Evolutionary conservation across 2,113 vertebrate species (phyloP).

Genomic region (Anhinga rufa): DNA sequence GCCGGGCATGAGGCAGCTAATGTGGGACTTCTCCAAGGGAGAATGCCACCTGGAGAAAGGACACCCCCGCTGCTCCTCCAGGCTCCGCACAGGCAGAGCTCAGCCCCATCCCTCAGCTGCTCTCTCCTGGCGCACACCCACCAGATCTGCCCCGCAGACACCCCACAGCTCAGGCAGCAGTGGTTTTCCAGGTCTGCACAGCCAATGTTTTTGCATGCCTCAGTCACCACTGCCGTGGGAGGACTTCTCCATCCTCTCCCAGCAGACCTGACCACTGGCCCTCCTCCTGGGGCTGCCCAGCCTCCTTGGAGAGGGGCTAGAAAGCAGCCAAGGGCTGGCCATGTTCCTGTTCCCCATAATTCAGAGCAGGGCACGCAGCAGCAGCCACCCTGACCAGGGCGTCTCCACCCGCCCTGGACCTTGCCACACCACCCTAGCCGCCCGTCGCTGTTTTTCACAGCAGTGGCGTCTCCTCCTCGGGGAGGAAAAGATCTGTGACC

Average conservation of each 20-base stretch:
- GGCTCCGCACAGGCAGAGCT: neutral
- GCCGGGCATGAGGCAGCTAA: neutral
- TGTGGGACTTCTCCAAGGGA: neutral
- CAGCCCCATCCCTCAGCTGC: neutral
- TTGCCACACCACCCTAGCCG: too few species aligned
- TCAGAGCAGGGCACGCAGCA: neutral
- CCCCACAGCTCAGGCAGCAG: neutral
- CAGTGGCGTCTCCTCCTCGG: neutral
- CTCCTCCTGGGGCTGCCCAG: rapidly evolving
- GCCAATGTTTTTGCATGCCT: neutral
- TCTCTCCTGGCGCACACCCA: neutral
- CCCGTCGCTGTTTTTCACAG: rapidly evolving
- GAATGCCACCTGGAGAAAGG: neutral
- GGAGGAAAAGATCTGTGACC: rapidly evolving
- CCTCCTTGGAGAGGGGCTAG: neutral
- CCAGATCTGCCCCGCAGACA: neutral
- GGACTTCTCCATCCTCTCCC: neutral
- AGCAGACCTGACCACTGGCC: neutral
- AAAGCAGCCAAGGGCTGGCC: neutral
- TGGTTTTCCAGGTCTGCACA: neutral
- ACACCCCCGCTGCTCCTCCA: neutral
- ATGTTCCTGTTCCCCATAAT: neutral
- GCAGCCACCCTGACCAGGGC: neutral
- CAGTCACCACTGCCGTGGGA: rapidly evolving
- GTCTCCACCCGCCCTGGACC: neutral